These are phyloP conservation scores for Hydrolagus affinis DNA, from an alignment of 2,113 vertebrate genomes.

Conservation along the genomic window DNA sequence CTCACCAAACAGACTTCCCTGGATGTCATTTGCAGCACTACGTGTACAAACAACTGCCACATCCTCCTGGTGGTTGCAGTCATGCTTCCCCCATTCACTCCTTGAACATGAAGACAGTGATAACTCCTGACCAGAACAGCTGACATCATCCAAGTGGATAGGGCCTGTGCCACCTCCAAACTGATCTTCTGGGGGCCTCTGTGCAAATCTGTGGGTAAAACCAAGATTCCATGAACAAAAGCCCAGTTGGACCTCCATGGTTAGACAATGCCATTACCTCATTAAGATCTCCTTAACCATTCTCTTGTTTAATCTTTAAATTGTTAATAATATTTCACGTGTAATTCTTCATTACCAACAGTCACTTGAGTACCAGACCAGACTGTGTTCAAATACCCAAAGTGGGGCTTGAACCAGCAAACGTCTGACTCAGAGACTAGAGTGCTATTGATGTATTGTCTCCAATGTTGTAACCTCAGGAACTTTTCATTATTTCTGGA, in stretches of 20 bases:
- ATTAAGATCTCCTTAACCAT: neutral
- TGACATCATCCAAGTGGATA: constrained; percentile 81
- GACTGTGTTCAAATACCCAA: no score
- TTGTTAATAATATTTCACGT: neutral
- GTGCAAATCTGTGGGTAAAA: constrained; percentile 55
- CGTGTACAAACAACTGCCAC: constrained; percentile 61
- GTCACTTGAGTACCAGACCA: no score
- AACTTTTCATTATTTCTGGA: no score
- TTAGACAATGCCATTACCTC: neutral
- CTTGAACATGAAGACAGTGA: constrained; percentile 65
- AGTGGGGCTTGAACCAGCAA: no score
- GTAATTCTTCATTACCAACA: no score
- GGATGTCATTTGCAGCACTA: constrained; percentile 52
- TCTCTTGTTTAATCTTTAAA: neutral
- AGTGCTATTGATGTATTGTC: no score
- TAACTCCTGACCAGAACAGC: constrained; percentile 77
- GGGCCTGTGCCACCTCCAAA: constrained; percentile 57
- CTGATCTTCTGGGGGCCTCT: constrained; percentile 46
- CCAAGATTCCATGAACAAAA: neutral
- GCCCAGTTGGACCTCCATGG: neutral
- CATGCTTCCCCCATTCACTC: constrained; percentile 72
- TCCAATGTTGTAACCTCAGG: no score
- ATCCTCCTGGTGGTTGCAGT: constrained; percentile 80
- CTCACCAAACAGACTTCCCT: constrained; percentile 62
- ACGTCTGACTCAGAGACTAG: no score